Evolutionary conservation across 2,888 invertebrate genomes (phyloP).

Genomic region (Caradrina clavipalpis): DNA sequence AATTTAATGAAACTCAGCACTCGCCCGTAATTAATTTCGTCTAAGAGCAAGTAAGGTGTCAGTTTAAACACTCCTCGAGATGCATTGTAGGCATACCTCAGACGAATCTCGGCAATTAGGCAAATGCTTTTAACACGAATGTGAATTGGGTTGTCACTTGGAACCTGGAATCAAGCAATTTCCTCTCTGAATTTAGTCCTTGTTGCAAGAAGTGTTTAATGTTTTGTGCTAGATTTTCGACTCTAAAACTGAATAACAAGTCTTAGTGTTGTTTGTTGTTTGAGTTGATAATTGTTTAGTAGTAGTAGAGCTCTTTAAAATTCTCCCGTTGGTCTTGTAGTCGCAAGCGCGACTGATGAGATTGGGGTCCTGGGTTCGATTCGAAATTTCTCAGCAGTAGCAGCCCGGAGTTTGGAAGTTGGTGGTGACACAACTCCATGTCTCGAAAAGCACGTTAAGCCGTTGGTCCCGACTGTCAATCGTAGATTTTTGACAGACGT

Average conservation of each 20-base stretch:
- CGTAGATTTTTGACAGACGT: too few species aligned
- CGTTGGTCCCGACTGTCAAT: too few species aligned
- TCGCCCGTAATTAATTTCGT: conserved; percentile 48
- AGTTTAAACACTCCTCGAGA: conserved; percentile 57
- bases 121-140: conserved; percentile 75
- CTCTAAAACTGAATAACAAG: not conserved
- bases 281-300: too few species aligned
- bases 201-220: not conserved
- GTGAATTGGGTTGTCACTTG: conserved; percentile 61
- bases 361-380: too few species aligned
- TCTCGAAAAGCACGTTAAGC: too few species aligned
- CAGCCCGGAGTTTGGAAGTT: too few species aligned
- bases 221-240: not conserved
- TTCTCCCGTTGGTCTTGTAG: too few species aligned
- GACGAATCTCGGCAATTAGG: conserved; percentile 80
- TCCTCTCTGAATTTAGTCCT: not conserved
- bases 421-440: too few species aligned
- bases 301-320: too few species aligned
- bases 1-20: conserved; percentile 45
- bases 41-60: conserved; percentile 54
- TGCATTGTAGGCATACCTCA: conserved; percentile 71
- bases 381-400: too few species aligned
- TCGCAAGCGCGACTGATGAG: too few species aligned
- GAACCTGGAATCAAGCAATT: conserved; percentile 1
- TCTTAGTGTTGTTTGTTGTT: too few species aligned